Base-by-base conservation (phyloP, 2,888 invertebrate genomes). In the Cylindroiulus punctatus region DNA sequence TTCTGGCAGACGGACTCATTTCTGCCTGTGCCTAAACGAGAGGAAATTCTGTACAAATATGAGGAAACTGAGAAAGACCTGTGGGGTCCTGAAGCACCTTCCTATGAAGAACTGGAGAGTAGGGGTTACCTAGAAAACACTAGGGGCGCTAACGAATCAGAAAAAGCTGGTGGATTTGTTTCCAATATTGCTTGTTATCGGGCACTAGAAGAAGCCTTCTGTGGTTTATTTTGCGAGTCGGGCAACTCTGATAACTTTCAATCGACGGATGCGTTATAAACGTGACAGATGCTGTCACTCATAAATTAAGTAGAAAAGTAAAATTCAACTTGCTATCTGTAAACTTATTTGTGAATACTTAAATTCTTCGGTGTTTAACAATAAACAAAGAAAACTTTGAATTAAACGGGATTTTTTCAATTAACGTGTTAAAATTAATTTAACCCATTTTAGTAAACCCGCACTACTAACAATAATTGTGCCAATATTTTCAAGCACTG, bases 111-210 rank as follows among this genome's bases (percentile, higher is more conserved):
- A 84, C 92, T 98, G 32, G 92, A 93, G 84, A 90, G 1, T 91
- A 86, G 93, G 86, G 95, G 95, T 2, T 98, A 95, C 90, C 92
- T 96, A 87, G 90, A 93, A 30, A 95, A 97, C 91, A 94, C 98
- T 57, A 93, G 97, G 88, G 89, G 92, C 2, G 96, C 96, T 89
- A 94, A 92, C 52, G 93, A 93, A 36, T 92, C 93, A 30, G 97
- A 98, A 91, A 93, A 94, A 88, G 97, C 97, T 0, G 97, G 97
- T 14, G 98, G 98, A 0, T 98, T 95, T 90, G 93, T 93, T n/a
- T 93, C 96, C 0, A 93, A 93, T 2, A 92, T 96, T 88, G 96
- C 97, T 0, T 97, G 97, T 90, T 92, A 96, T 88, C 93, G 98
- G 87, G 97, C 97, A 0, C 90, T 98, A 81, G 96, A 97, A 90